Evolutionary conservation across 2,888 invertebrate genomes (phyloP).

Genomic region (Eupelmus urozonus): DNA sequence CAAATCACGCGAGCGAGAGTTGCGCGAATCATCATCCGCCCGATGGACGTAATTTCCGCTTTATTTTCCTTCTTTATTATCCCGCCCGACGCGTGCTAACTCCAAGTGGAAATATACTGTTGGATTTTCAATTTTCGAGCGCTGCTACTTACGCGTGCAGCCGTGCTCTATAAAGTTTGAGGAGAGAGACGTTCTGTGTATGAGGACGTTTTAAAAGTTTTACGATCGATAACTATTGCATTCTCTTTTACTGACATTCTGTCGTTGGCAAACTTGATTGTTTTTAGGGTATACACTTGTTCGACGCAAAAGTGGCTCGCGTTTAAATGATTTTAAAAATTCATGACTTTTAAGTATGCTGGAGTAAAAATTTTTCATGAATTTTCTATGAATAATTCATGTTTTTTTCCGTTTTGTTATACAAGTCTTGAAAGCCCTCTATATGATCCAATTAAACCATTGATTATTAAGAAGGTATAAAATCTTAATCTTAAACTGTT

Average conservation of each 20-base stretch:
- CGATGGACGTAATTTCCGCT: slow-evolving; percentile 42
- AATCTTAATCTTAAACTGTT: no score
- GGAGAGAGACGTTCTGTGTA: neutral
- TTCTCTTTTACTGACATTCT: neutral
- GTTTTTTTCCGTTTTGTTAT: no score
- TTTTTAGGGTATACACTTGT: no score
- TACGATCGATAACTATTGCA: neutral
- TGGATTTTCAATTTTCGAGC: slow-evolving; percentile 47
- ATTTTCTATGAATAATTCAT: no score
- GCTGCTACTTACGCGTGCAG: neutral
- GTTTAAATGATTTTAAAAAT: no score
- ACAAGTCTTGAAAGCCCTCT: no score
- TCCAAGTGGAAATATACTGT: slow-evolving; percentile 35
- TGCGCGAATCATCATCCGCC: slow-evolving; percentile 24
- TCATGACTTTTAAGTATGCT: no score
- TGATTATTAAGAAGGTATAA: no score
- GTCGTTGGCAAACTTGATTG: neutral
- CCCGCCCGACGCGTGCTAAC: neutral
- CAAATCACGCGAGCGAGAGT: slow-evolving; percentile 39
- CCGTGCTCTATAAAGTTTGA: slow-evolving; percentile 13
- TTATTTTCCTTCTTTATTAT: slow-evolving; percentile 48
- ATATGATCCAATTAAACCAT: no score
- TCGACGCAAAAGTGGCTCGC: no score
- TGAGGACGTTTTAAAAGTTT: slow-evolving; percentile 29
- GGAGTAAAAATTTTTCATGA: no score